phyloP scores from a whole-genome alignment of 1,140 invertebrate species.

The Drosophila sulfurigaster region DNA sequence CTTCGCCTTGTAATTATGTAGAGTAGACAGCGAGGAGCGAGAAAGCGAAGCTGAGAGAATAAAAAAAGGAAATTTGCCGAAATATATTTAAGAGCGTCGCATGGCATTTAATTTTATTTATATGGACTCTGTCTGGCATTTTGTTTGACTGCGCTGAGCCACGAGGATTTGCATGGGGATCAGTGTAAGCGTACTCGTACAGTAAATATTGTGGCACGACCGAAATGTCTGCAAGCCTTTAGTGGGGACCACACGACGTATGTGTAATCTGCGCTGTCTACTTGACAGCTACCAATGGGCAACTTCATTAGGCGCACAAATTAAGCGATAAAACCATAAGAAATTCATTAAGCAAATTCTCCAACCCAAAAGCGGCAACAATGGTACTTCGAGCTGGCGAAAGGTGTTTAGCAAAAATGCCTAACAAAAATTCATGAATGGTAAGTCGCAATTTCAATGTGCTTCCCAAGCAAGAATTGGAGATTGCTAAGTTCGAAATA shows the following conservation, averaged over 20 bases:
- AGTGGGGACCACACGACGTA: constrained; percentile 64
- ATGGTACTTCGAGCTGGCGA: constrained; percentile 39
- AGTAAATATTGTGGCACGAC: constrained; percentile 34
- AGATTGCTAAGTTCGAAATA: not conserved
- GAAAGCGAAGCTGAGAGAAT: not conserved
- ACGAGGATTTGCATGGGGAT: constrained; percentile 30
- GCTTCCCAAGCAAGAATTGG: not conserved
- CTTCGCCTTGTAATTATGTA: constrained; percentile 63
- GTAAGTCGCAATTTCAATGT: constrained; percentile 18
- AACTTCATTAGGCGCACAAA: constrained; percentile 77
- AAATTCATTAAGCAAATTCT: constrained; percentile 80
- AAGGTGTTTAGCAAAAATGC: constrained; percentile 45
- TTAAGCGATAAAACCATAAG: constrained; percentile 75
- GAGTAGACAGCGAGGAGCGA: constrained; percentile 46
- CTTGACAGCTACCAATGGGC: constrained; percentile 61
- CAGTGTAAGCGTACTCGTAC: constrained; percentile 4
- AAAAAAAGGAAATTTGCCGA: constrained; percentile 54
- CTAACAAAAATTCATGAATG: not conserved
- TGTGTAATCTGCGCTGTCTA: constrained; percentile 59
- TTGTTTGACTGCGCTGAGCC: constrained; percentile 49
- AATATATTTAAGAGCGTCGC: constrained; percentile 67
- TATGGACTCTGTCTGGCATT: constrained; percentile 36
- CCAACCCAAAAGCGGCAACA: constrained; percentile 60
- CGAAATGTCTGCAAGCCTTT: constrained; percentile 9
- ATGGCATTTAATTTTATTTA: constrained; percentile 63